Percentiles rank a stretch among this genome's conserved stretches.
These are phyloP conservation scores for Passer montanus DNA, from an alignment of 2,113 vertebrate genomes.

Conservation along the genomic window DNA sequence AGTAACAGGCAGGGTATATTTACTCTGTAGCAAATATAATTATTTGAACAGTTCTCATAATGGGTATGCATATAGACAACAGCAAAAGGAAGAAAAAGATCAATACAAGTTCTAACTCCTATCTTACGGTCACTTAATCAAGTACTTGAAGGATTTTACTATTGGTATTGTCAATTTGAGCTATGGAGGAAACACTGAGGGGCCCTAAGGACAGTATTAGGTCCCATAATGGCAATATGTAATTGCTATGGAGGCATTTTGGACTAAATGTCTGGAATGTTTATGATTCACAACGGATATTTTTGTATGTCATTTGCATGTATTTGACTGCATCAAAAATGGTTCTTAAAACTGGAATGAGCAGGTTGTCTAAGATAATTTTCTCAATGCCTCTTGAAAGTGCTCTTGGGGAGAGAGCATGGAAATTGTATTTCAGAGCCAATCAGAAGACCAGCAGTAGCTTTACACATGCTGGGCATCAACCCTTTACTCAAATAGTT, in stretches of 20 bases:
- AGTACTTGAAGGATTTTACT: background rate
- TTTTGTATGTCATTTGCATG: background rate
- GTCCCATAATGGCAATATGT: background rate
- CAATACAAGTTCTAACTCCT: background rate
- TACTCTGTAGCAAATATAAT: background rate
- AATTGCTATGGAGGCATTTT: background rate
- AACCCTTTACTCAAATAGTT: background rate
- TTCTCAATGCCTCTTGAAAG: slow-evolving; percentile 3
- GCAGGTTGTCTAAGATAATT: background rate
- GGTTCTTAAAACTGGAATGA: background rate
- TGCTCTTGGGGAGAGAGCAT: background rate
- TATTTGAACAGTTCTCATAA: background rate
- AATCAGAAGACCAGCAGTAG: slow-evolving; percentile 19
- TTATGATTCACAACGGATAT: background rate
- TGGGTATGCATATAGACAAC: background rate
- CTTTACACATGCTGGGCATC: background rate
- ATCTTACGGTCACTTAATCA: background rate
- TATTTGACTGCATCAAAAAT: background rate
- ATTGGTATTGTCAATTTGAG: background rate
- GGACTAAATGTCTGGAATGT: background rate
- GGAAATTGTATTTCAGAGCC: background rate
- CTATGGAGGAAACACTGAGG: background rate
- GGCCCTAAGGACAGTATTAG: background rate
- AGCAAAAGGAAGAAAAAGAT: background rate
- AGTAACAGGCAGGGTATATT: background rate